phyloP scores from a whole-genome alignment of 2,113 vertebrate species.

The Alethe castanea region DNA sequence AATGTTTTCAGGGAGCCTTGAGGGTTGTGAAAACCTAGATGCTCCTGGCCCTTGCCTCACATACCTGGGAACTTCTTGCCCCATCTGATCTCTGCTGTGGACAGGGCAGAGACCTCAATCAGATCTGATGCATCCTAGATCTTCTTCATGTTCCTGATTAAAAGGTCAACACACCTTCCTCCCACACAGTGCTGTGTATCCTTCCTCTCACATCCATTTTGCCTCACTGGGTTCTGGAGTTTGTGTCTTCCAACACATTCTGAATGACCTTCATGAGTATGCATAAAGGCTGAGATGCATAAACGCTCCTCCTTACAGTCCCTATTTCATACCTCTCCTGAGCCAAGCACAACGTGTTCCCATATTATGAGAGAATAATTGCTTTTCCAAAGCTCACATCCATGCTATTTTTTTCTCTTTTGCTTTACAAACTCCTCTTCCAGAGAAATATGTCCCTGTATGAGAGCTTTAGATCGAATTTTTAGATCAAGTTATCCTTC shows the following conservation, averaged over 20 bases:
- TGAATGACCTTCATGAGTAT: conserved; percentile 6
- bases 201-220: background rate
- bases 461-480: conserved; percentile 62
- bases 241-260: background rate
- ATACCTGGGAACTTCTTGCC: background rate
- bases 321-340: conserved; percentile 40
- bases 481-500: conserved; percentile 71
- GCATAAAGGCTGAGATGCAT: background rate
- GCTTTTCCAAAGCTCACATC: conserved; percentile 53
- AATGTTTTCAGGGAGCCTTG: background rate
- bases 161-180: background rate
- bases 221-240: background rate
- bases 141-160: background rate
- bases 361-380: conserved; percentile 66
- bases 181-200: background rate
- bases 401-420: conserved; percentile 42
- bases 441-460: conserved; percentile 44
- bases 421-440: conserved; percentile 58
- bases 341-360: conserved; percentile 39
- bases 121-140: background rate
- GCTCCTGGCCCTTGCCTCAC: background rate
- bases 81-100: background rate
- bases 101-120: background rate
- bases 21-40: background rate
- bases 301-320: background rate